Evolutionary conservation across 2,113 vertebrate genomes (phyloP), one percentile per base, ranked within the genome.

Genomic region (Pseudopodoces humilis): DNA sequence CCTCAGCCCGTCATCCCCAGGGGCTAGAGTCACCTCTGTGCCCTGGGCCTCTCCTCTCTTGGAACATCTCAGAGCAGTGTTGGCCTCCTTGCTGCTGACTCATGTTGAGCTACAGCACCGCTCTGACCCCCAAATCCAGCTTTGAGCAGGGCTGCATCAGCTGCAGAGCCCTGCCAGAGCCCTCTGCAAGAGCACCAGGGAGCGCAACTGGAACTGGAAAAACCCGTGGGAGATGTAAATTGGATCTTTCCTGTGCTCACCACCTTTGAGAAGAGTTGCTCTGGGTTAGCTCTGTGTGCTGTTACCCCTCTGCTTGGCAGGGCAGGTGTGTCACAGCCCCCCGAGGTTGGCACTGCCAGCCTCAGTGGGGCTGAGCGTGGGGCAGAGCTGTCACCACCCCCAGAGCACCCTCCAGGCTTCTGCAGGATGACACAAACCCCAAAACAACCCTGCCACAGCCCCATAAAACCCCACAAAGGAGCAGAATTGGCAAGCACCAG

Each of bases 331-430:
- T 39, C 39, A 39, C 39, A 39, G 39, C 39, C 39, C 44, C 27
- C 27, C 0, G 0, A 23, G 59, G 15, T 1, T 6, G 1, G 33
- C 44, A 9, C 53, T 25, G 35, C 23, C 5, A 0, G 17, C 41
- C 55, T 16, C 9, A 1, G 41, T 1, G 30, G 16, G 35, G 44
- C 55, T 23, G 60, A 30, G 60, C 0, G 0, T n/a, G n/a, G 28
- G 47, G 13, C 58, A 84, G 53, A 43, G 71, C 23, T 5, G 13
- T 13, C 30, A 6, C 41, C 10, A 4, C 8, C 1, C 5, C 33
- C n/a, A 72, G 47, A 15, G 21, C 3, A 30, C 30, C 15, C 33
- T 28, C 21, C 47, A 25, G 19, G 18, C 9, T 53, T 10, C 77
- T 80, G 67, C 49, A 83, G 52, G 20, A 37, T 58, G 65, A 44